Evolutionary conservation across 2,797 vertebrate genomes (phyloP), one percentile per base, ranked within the genome.

Genomic region (Spea hammondii): DNA sequence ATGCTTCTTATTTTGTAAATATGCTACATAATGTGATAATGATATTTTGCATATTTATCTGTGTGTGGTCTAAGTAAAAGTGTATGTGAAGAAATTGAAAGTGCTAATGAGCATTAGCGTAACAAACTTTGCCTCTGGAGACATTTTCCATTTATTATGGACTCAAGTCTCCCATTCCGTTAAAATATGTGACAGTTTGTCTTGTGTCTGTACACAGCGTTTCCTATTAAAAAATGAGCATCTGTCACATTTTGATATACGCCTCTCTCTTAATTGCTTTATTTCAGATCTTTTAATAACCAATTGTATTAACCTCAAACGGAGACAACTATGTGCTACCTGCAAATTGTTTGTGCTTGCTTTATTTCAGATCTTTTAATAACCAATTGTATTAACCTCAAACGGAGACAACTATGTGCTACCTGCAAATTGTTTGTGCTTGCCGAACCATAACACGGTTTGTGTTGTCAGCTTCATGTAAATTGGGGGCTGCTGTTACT

Each of bases 261-360:
- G 62, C 6, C 17, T 81, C 53, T 59, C 54, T 66, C 50, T 12
- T 68, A 83, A 85, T 84, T 84, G 14, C 8, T 5, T 48, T 54
- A 17, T 57, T 64, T 47, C n/a, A 62, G 79, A 50, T 67, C 7
- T 84, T 68, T 0, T 79, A 64, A 70, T 79, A 70, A 80, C 71
- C 70, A 77, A 73, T 44, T 68, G 64, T 66, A 75, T 51, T 76
- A 81, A 72, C 53, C 51, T 83, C 66, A 86, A 75, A n/a, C 17
- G 73, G 85, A 67, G 74, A 83, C 79, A 50, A 64, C 70, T 74
- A 55, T 71, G 59, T 53, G 77, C 45, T 4, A 54, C 67, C 66
- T 77, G 72, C 53, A 87, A 84, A 81, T 82, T 65, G 65, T 79
- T 81, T 79, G 82, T 84, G 76, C 64, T 84, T 82, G 47, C 74